Evolutionary conservation across 2,888 invertebrate genomes (phyloP).

Genomic region (Atherix ibis): DNA sequence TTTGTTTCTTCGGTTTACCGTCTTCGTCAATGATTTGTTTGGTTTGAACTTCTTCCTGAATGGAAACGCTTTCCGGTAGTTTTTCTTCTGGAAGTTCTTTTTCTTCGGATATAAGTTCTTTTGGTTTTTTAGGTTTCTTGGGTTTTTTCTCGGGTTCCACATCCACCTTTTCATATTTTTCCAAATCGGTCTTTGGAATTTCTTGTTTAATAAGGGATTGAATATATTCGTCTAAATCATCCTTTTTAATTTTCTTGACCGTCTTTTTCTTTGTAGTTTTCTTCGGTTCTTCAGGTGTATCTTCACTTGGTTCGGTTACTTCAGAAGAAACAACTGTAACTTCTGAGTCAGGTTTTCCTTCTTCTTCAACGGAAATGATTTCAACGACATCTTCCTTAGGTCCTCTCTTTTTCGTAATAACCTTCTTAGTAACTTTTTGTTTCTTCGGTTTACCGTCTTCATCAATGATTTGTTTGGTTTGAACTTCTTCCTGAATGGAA

Average conservation of each 20-base stretch:
- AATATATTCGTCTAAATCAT: constrained; percentile 27
- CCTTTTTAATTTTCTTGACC: constrained; percentile 12
- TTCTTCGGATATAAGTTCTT: constrained; percentile 17
- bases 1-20: constrained; percentile 16
- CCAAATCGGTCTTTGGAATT: constrained; percentile 23
- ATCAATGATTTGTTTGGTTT: constrained; percentile 19
- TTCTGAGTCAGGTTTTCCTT: constrained; percentile 27
- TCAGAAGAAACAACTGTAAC: constrained; percentile 21
- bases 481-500: constrained; percentile 9
- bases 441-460: constrained; percentile 26
- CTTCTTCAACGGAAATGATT: constrained; percentile 30
- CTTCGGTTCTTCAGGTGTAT: constrained; percentile 10
- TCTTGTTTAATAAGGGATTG: constrained; percentile 26
- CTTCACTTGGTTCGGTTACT: constrained; percentile 8
- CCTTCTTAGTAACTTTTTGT: constrained; percentile 31
- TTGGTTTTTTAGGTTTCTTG: constrained; percentile 15
- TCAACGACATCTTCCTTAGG: constrained; percentile 33
- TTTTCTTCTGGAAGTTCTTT: background rate
- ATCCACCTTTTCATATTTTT: constrained; percentile 20
- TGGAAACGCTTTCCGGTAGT: too few relatives aligned
- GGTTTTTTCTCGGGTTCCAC: constrained; percentile 29
- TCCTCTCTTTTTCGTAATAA: constrained; percentile 33
- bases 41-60: too few relatives aligned
- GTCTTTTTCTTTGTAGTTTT: constrained; percentile 16
- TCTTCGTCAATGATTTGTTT: constrained; percentile 18